Conservation (phyloP, 2,797 vertebrate species). For the Acanthis flammea region DNA sequence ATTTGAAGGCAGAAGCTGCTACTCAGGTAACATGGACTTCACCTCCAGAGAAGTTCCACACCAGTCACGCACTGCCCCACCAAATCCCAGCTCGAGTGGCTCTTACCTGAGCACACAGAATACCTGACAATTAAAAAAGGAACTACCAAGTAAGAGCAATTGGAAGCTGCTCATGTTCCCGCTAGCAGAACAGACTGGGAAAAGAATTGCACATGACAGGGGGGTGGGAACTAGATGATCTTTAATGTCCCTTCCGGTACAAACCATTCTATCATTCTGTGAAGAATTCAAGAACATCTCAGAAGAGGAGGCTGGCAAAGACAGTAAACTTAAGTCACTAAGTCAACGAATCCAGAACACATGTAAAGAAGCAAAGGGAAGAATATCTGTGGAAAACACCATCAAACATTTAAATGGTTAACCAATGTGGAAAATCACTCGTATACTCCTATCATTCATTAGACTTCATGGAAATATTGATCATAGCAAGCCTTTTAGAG, state of each 20-base stretch:
- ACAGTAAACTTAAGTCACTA: background rate
- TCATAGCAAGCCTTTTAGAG: background rate
- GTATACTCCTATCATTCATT: background rate
- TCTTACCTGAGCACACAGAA: background rate
- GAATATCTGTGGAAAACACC: background rate
- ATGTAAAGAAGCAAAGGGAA: background rate
- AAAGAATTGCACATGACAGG: background rate
- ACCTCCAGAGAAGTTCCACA: background rate
- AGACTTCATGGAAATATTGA: background rate
- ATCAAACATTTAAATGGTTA: background rate
- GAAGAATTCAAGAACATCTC: background rate
- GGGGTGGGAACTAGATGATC: rapidly evolving
- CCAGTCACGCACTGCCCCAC: background rate
- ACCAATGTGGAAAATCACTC: background rate
- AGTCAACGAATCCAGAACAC: background rate
- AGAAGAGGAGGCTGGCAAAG: background rate
- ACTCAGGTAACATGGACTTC: background rate
- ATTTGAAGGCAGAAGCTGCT: background rate
- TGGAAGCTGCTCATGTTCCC: background rate
- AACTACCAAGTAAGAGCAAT: background rate
- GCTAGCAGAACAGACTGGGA: background rate
- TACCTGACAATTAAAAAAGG: background rate
- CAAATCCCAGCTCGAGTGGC: background rate
- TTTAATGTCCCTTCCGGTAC: background rate
- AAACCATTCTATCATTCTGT: background rate